These are phyloP conservation scores for Leptopilina drosophilae DNA, from an alignment of 2,888 invertebrate genomes.

Conservation along the genomic window DNA sequence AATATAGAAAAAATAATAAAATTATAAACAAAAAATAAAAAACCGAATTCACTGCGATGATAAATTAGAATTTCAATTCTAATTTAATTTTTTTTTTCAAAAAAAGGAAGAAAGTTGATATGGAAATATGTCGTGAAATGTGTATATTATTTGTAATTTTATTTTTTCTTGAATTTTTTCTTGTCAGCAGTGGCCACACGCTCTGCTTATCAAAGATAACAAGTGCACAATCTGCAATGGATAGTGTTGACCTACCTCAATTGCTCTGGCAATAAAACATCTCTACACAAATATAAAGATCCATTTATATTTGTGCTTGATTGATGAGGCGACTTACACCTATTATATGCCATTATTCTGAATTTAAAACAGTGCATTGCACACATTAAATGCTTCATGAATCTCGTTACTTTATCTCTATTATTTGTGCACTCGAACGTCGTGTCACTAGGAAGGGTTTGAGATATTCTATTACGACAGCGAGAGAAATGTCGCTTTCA, in stretches of 20 bases:
- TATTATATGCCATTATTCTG: conserved; percentile 15
- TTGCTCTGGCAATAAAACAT: conserved; percentile 23
- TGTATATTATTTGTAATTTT: no score
- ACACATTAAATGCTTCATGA: conserved; percentile 6
- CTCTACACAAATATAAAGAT: conserved; percentile 19
- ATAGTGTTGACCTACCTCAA: conserved; percentile 29
- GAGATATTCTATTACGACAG: neutral
- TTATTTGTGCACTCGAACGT: neutral
- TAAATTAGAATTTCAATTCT: neutral
- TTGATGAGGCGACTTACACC: conserved; percentile 22
- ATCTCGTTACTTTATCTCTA: conserved; percentile 16
- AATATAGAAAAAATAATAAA: no score
- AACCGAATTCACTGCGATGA: neutral
- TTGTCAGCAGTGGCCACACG: conserved; percentile 9
- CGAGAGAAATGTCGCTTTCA: neutral
- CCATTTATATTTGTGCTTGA: conserved; percentile 1
- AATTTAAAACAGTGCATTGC: conserved; percentile 8
- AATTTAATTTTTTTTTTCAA: no score
- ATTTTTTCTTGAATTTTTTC: neutral
- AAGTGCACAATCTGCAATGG: conserved; percentile 6
- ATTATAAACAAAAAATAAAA: no score
- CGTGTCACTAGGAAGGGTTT: conserved; percentile 1
- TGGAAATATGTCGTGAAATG: conserved; percentile 7
- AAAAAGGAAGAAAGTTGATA: no score
- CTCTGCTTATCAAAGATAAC: conserved; percentile 16